Percentiles rank a stretch among this genome's conserved stretches.
Conservation (phyloP, 2,888 invertebrate genomes). For the Bedellia somnulentella region DNA sequence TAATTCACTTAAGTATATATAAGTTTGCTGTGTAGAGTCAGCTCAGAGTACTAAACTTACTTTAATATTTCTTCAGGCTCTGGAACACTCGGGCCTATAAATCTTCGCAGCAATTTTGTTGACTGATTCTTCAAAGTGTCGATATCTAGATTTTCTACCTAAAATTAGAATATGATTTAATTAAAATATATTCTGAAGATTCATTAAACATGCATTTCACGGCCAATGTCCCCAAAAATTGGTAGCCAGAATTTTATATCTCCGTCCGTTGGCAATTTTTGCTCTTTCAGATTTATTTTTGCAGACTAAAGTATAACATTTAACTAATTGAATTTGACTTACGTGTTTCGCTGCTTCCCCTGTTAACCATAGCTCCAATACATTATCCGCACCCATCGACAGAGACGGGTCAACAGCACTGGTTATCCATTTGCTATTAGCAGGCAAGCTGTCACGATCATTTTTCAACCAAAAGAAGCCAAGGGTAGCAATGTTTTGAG, state of each 20-base stretch:
- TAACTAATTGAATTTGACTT: too few species aligned
- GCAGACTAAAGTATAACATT: too few species aligned
- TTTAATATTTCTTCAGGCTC: constrained; percentile 4
- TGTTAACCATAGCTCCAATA: constrained; percentile 4
- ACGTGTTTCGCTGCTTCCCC: constrained; percentile 6
- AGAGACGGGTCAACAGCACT: not conserved
- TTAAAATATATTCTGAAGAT: too few species aligned
- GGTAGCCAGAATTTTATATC: too few species aligned
- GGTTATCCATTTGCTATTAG: constrained; percentile 5
- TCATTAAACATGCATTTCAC: too few species aligned
- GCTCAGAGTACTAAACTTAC: constrained; percentile 2
- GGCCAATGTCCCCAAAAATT: too few species aligned
- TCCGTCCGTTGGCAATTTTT: too few species aligned
- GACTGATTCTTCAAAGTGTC: constrained; percentile 4
- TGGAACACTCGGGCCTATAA: constrained; percentile 2
- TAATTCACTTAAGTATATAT: too few species aligned
- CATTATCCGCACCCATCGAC: constrained; percentile 6
- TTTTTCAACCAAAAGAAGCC: constrained; percentile 26
- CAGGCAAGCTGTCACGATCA: constrained; percentile 2
- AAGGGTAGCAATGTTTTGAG: constrained; percentile 20
- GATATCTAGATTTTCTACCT: constrained; percentile 6
- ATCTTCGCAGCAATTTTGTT: constrained; percentile 2
- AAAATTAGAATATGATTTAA: too few species aligned
- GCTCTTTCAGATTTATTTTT: too few species aligned
- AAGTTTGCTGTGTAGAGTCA: too few species aligned